phyloP scores from a whole-genome alignment of 1,140 invertebrate species.

The Rhyacophila brunnea region DNA sequence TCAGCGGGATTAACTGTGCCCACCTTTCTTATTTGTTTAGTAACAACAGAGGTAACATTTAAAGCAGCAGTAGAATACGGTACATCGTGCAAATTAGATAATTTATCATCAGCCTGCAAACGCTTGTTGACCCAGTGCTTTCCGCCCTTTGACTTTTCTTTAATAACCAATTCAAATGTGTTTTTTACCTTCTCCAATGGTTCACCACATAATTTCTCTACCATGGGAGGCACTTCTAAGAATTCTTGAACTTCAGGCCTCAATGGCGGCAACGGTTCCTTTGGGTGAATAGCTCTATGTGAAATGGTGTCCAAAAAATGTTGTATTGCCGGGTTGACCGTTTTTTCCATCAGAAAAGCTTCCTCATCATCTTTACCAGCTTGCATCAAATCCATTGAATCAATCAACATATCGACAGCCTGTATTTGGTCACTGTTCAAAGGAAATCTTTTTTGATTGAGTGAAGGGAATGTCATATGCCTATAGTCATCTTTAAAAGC shows the following conservation, averaged over 20 bases:
- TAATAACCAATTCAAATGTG: slow-evolving; percentile 43
- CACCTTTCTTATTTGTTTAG: slow-evolving; percentile 36
- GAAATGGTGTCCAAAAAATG: slow-evolving; percentile 51
- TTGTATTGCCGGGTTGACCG: slow-evolving; percentile 47
- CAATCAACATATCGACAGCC: slow-evolving; percentile 50
- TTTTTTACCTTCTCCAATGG: slow-evolving; percentile 44
- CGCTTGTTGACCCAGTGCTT: slow-evolving; percentile 31
- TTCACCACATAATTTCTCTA: slow-evolving; percentile 43
- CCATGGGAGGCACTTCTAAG: slow-evolving; percentile 44
- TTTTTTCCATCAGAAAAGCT: slow-evolving; percentile 48
- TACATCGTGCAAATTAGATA: slow-evolving; percentile 37
- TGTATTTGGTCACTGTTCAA: slow-evolving; percentile 45
- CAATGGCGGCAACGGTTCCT: slow-evolving; percentile 44
- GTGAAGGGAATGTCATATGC: slow-evolving; percentile 47
- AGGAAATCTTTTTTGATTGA: slow-evolving; percentile 43
- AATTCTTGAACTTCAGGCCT: slow-evolving; percentile 49
- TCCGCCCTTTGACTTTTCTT: slow-evolving; percentile 41
- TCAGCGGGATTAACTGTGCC: slow-evolving; percentile 45
- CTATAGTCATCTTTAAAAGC: slow-evolving; percentile 52
- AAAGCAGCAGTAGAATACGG: slow-evolving; percentile 31
- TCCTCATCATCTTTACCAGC: slow-evolving; percentile 49
- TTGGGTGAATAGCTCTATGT: slow-evolving; percentile 47
- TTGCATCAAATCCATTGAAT: slow-evolving; percentile 49
- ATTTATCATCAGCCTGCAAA: slow-evolving; percentile 21
- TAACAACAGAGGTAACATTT: slow-evolving; percentile 21